A percentile compares a stretch with the other conserved stretches of the same genome.
Conservation (phyloP, 1,140 invertebrate species). For the Papilio aristodemus region DNA sequence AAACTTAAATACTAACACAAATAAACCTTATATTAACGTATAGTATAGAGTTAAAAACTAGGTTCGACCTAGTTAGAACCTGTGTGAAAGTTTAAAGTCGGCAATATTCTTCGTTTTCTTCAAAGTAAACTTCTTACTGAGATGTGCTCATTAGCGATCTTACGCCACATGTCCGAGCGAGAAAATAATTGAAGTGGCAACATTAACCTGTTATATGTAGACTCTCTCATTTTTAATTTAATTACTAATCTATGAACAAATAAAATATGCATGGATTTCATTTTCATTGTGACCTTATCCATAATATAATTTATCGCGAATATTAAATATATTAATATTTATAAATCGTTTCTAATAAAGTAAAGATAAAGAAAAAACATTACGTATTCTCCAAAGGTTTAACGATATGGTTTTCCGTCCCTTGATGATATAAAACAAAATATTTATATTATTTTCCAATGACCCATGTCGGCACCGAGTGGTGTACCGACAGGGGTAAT, state of each 20-base stretch:
- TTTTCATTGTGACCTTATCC: too few species aligned
- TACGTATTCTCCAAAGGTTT: too few species aligned
- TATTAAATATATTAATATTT: too few species aligned
- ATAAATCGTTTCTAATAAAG: too few species aligned
- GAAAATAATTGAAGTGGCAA: constrained; percentile 12
- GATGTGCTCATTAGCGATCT: constrained; percentile 15
- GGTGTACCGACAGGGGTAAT: constrained; percentile 11
- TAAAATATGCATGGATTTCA: too few species aligned
- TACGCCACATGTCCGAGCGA: background rate
- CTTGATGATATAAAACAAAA: too few species aligned
- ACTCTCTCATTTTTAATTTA: background rate
- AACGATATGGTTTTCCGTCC: too few species aligned
- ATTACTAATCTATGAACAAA: constrained; percentile 7
- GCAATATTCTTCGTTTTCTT: constrained; percentile 3
- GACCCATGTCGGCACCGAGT: background rate
- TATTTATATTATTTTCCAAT: background rate
- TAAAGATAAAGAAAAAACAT: too few species aligned
- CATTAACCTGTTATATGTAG: background rate
- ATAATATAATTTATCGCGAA: too few species aligned
- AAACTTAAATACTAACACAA: too few species aligned
- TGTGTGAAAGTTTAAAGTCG: constrained; percentile 1
- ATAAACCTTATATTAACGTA: too few species aligned
- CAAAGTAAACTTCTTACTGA: constrained; percentile 9
- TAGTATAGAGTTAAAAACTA: background rate
- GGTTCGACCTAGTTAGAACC: background rate